Base-by-base conservation (phyloP, 2,113 vertebrate genomes). In the Empidonax traillii region DNA sequence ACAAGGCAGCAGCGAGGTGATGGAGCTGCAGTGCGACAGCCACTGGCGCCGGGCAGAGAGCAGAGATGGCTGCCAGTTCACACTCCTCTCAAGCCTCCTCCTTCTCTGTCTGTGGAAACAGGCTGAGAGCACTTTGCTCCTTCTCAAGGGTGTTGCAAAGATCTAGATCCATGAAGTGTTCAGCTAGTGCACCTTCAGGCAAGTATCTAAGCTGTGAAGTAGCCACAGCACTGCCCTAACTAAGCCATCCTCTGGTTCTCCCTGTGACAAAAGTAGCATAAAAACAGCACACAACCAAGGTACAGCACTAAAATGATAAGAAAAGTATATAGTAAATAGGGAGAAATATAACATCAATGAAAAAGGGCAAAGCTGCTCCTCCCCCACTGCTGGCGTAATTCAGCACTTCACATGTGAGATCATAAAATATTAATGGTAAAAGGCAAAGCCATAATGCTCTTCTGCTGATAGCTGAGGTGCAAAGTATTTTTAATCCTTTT, bases 381-480 rank as follows among this genome's bases (percentile, higher is more conserved):
- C 49, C 49, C 59, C 52, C 76, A 65, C 51, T 66, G 13, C 17
- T 63, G 27, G 37, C 1, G 1, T 63, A 92, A 91, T 44, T 87
- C 88, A 86, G 78, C 61, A 37, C 35, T 89, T 88, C 31, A 49
- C 74, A 58, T 62, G 63, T 59, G 85, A 81, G 59, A 81, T 81
- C 67, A 46, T 82, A 89, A 93, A 92, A 74, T 92, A 80, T 43
- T 94, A 71, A 90, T 62, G 89, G 77, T 41, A 89, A 91, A 62
- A 87, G 31, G 37, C 67, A 94, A 77, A 85, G 44, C 52, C 49
- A 46, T 78, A 83, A 72, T 52, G 47, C 44, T 87, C 19, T 85
- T 92, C 63, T 75, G 58, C 75, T 49, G 67, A 91, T 56, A 80
- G 63, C 77, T 35, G 43, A 91, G 59, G 55, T 71, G 58, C 15